Conservation (phyloP, 2,113 vertebrate genomes). For the Athene cunicularia region DNA sequence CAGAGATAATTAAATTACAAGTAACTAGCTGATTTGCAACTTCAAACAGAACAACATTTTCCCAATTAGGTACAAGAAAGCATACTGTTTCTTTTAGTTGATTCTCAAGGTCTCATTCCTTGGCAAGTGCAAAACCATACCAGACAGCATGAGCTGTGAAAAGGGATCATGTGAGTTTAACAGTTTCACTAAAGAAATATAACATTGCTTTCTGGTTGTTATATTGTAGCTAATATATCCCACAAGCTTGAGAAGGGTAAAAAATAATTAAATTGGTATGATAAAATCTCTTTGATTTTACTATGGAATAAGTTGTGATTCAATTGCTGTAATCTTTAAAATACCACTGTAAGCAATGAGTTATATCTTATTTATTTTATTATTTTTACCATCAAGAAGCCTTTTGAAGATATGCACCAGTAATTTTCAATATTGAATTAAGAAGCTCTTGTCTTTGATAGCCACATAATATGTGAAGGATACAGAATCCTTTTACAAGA, state of each 20-base stretch:
- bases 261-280: background rate
- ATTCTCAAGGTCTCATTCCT: background rate
- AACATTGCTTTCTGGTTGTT: background rate
- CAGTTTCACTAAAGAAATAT: background rate
- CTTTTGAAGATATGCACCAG: background rate
- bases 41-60: background rate
- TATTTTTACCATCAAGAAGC: background rate
- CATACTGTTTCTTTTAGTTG: background rate
- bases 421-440: background rate
- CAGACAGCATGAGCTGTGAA: background rate
- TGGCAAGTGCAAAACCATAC: background rate
- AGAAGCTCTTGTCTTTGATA: background rate
- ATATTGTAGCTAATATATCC: background rate
- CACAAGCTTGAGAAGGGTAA: background rate
- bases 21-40: background rate
- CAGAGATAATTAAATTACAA: background rate
- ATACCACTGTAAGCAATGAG: background rate
- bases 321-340: background rate
- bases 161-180: background rate
- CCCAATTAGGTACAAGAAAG: background rate
- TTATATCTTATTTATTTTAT: background rate
- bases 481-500: background rate
- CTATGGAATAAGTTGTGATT: background rate
- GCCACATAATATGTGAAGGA: background rate
- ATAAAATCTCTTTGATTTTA: background rate